A percentile compares a stretch with the other conserved stretches of the same genome.
Evolutionary conservation across 2,888 invertebrate species (phyloP).

Genomic region (Ophion ellenae): DNA sequence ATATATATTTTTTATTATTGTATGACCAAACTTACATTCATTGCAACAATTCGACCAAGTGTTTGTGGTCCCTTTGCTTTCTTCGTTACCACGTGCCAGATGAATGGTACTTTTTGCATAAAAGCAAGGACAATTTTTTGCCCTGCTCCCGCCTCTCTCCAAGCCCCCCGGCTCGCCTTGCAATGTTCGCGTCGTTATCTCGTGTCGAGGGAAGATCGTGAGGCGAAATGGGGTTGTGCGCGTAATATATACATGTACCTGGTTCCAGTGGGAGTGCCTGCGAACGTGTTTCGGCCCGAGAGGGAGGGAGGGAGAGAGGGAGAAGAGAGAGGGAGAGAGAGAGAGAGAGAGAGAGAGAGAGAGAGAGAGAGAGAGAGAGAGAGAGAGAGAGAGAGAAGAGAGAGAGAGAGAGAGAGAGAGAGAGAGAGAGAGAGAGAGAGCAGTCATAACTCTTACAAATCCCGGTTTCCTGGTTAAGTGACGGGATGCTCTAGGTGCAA

Average conservation of each 20-base stretch:
- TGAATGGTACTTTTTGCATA: conserved; percentile 31
- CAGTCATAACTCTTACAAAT: conserved; percentile 75
- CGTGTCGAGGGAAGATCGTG: conserved; percentile 38
- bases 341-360: not conserved
- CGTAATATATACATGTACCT: conserved; percentile 13
- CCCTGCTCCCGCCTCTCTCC: not conserved
- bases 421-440: conserved; percentile 33
- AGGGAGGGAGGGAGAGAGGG: not conserved
- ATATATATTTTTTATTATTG: too few relatives aligned
- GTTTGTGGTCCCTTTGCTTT: not conserved
- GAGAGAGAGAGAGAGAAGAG: conserved; percentile 38
- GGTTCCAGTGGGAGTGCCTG: conserved; percentile 43
- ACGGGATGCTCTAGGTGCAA: conserved; percentile 69
- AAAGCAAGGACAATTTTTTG: conserved; percentile 23
- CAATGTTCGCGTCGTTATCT: conserved; percentile 30
- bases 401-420: not conserved
- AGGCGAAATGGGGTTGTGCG: conserved; percentile 30
- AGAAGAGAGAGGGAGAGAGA: not conserved
- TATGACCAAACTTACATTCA: too few relatives aligned
- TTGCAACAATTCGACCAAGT: not conserved
- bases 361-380: not conserved
- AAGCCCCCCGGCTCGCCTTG: not conserved
- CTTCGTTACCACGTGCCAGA: conserved; percentile 31
- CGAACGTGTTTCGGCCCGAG: not conserved
- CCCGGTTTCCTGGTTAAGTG: conserved; percentile 75